Conservation (phyloP, 2,888 invertebrate species). For the Elegia similella region DNA sequence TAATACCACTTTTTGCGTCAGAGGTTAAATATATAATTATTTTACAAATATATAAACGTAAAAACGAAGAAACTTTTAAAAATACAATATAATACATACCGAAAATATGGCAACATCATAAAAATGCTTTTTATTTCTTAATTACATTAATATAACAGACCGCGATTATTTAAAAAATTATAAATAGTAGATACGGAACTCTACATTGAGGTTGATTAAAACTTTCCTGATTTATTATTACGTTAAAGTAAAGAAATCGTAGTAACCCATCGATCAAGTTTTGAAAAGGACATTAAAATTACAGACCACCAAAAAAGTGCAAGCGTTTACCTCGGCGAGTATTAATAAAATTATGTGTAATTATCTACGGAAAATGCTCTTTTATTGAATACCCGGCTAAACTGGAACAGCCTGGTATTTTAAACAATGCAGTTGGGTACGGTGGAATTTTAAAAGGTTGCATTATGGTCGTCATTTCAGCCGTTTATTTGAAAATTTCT, state of each 20-base stretch:
- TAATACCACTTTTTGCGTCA: too few relatives aligned
- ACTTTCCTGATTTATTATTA: constrained; percentile 26
- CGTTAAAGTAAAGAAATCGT: constrained; percentile 32
- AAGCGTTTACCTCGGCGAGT: constrained; percentile 41
- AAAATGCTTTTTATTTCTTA: too few relatives aligned
- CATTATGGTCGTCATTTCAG: constrained; percentile 11
- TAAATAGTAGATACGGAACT: background rate
- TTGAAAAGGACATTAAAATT: constrained; percentile 44
- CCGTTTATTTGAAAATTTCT: constrained; percentile 21
- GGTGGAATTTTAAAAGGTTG: constrained; percentile 5
- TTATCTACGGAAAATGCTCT: constrained; percentile 35
- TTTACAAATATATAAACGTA: too few relatives aligned
- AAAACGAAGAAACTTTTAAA: too few relatives aligned
- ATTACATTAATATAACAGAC: too few relatives aligned
- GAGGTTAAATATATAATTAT: too few relatives aligned
- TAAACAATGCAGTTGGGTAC: constrained; percentile 1
- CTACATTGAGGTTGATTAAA: background rate
- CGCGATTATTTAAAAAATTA: background rate
- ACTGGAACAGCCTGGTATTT: constrained; percentile 25
- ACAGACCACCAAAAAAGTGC: constrained; percentile 51
- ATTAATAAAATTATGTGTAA: constrained; percentile 55
- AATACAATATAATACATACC: too few relatives aligned
- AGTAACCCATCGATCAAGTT: constrained; percentile 33
- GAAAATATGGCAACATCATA: too few relatives aligned
- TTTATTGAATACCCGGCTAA: constrained; percentile 51